Percentiles rank a stretch among this genome's conserved stretches.
Conservation (phyloP, 2,113 vertebrate genomes). For the Hymenochirus boettgeri region DNA sequence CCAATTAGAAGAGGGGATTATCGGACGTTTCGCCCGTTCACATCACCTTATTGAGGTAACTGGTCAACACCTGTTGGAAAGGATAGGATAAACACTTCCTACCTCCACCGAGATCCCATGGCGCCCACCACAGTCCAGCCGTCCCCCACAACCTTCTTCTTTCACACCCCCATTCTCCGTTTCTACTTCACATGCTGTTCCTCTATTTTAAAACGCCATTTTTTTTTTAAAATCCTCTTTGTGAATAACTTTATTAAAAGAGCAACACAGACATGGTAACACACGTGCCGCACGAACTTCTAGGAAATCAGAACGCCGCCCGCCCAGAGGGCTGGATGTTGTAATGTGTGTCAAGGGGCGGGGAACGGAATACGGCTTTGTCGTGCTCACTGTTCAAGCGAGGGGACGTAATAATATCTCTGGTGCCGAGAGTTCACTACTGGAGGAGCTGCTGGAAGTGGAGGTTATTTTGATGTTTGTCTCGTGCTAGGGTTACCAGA, state of each 20-base stretch:
- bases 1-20: too few species aligned
- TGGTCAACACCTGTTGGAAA: slow-evolving; percentile 63
- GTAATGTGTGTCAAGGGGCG: too few species aligned
- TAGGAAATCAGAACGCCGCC: too few species aligned
- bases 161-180: neutral
- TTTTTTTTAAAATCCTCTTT: slow-evolving; percentile 13
- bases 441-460: too few species aligned
- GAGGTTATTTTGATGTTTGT: too few species aligned
- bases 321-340: too few species aligned
- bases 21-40: too few species aligned
- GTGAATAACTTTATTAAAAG: slow-evolving; percentile 30
- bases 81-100: slow-evolving; percentile 58
- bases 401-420: too few species aligned
- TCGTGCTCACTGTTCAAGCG: too few species aligned
- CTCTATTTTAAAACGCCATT: slow-evolving; percentile 20
- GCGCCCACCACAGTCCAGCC: neutral
- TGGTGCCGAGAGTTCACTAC: too few species aligned
- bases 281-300: neutral
- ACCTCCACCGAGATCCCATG: slow-evolving; percentile 60
- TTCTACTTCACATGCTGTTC: neutral
- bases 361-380: too few species aligned
- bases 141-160: neutral
- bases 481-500: too few species aligned
- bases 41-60: slow-evolving; percentile 66
- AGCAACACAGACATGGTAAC: neutral